Percentiles rank a stretch among this genome's conserved stretches.
phyloP scores from a whole-genome alignment of 2,888 invertebrate species.

The Nesidiocoris tenuis region DNA sequence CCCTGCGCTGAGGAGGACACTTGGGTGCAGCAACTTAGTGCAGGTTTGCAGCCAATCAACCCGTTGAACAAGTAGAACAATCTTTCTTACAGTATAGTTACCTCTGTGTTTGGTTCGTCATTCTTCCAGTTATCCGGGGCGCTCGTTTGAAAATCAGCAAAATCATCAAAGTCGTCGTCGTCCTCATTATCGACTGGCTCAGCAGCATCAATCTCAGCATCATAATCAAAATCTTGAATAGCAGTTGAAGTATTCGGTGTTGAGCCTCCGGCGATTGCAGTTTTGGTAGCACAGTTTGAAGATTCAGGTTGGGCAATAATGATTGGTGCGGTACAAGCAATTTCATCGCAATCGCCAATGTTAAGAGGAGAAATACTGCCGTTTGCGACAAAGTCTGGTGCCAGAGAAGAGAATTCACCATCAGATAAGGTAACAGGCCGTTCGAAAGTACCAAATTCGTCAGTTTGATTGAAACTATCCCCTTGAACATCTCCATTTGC shows the following conservation, averaged over 20 bases:
- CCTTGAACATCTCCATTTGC: no score
- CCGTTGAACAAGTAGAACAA: no score
- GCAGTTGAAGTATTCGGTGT: no score
- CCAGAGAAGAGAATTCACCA: background rate
- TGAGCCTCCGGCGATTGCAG: no score
- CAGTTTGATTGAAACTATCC: no score
- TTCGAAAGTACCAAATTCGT: no score
- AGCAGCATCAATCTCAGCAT: background rate
- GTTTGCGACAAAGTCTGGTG: background rate
- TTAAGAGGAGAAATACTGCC: no score
- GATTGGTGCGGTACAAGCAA: background rate
- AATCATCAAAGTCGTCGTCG: slow-evolving; percentile 49
- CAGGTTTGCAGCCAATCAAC: no score
- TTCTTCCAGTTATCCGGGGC: background rate
- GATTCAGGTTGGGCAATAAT: background rate
- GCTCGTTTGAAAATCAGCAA: slow-evolving; percentile 47
- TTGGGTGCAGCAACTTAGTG: no score
- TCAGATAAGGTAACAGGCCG: background rate
- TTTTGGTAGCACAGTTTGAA: slow-evolving; percentile 1
- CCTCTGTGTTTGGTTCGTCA: background rate
- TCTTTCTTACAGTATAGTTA: no score
- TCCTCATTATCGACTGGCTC: slow-evolving; percentile 19
- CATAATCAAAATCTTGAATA: no score
- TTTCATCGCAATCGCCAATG: background rate
- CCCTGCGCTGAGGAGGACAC: no score